Evolutionary conservation across 2,888 invertebrate species (phyloP), one percentile per base, ranked within the genome.

Genomic region (Aphodius granarius): DNA sequence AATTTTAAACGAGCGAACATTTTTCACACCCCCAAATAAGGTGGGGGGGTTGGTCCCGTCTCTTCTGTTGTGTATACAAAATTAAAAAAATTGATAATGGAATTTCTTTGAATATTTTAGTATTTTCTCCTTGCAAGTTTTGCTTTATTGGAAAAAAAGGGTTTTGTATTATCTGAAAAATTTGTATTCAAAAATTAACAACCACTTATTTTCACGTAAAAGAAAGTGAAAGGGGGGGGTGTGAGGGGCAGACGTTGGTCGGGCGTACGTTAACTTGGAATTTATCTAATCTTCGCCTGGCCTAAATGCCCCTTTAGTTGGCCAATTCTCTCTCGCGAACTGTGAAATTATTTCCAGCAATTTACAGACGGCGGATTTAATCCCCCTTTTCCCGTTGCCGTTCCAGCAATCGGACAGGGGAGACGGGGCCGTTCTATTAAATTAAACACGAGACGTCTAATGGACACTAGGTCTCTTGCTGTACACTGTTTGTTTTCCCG

Each of bases 281-380:
- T 43, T 43, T 43, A 43, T 43, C 43, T 43, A 43, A 43, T 43
- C 43, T 43, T 43, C 43, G 43, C 3, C 43, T 43, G 43, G 43
- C 43, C 43, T 43, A 43, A 43, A 43, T 43, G 43, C 43, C 13
- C 43, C 43, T 1, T 43, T 16, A 68, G 68, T 68, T 68, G 68
- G 22, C 68, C 20, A 16, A 68, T 68, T 68, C 68, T 19, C 43
- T 43, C 68, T 66, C n/a, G 68, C 63, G 63, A 62, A 6, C 72
- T 63, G 18, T 72, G 72, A 72, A 43, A 72, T 72, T 16, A 72
- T 72, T 62, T 72, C 68, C 72, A 63, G 63, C 72, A 63, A 72
- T 72, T 72, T 72, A 72, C 1, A 20, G 62, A 17, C 63, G 20
- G 43, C 62, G n/a, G 3, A 72, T 72, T 72, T 43, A 72, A 63